Conservation (phyloP, 2,113 vertebrate species). For the Ovis canadensis region DNA sequence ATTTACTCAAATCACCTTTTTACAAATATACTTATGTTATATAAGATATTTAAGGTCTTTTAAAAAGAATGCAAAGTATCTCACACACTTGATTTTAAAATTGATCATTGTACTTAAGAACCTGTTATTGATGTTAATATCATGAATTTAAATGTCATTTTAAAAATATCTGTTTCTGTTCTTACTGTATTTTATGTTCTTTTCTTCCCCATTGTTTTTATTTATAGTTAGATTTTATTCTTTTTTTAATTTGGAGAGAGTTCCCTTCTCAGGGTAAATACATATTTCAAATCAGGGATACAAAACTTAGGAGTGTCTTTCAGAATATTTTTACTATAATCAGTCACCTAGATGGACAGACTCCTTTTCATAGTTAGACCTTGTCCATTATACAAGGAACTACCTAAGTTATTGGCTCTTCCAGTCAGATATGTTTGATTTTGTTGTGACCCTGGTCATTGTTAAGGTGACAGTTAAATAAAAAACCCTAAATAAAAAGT, state of each 20-base stretch:
- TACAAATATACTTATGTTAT: neutral
- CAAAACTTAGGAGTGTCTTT: neutral
- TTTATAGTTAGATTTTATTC: neutral
- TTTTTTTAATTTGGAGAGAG: neutral
- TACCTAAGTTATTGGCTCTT: neutral
- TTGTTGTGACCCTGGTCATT: neutral
- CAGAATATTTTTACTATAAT: neutral
- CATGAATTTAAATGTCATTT: neutral
- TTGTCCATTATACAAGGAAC: neutral
- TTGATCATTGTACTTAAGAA: neutral
- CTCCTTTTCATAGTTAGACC: neutral
- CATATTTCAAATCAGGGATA: neutral
- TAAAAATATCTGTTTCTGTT: neutral
- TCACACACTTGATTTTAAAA: neutral
- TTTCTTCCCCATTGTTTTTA: neutral
- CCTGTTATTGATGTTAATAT: neutral
- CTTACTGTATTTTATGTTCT: neutral
- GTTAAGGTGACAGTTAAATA: conserved; percentile 7
- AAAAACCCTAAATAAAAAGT: neutral
- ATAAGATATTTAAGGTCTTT: neutral
- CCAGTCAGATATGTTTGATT: neutral
- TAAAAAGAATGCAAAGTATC: neutral
- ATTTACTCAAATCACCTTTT: neutral
- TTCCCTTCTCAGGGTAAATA: neutral
- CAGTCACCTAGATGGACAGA: neutral